Conservation (phyloP, 2,888 invertebrate species). For the Apamea monoglypha region DNA sequence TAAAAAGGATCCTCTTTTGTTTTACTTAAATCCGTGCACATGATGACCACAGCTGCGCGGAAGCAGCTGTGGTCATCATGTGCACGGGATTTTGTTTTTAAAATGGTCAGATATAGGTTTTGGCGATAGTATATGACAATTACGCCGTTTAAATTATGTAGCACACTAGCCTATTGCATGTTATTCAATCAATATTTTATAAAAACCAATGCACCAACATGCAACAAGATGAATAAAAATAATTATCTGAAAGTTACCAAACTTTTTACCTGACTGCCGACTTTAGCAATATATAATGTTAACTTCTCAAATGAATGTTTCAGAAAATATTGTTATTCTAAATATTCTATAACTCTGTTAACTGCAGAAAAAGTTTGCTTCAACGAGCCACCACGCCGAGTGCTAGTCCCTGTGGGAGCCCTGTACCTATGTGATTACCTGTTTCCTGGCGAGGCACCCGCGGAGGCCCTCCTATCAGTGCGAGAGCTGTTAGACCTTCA, state of each 20-base stretch:
- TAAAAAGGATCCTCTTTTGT: too few species aligned
- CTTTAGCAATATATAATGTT: background rate
- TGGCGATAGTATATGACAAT: too few species aligned
- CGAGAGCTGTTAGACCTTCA: slow-evolving; percentile 95
- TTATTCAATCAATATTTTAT: background rate
- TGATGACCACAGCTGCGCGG: too few species aligned
- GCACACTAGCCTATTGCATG: background rate
- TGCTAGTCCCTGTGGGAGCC: slow-evolving; percentile 92
- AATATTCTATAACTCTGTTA: background rate
- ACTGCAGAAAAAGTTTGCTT: slow-evolving; percentile 93
- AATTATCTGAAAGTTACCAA: background rate
- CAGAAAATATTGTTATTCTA: background rate
- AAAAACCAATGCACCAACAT: too few species aligned
- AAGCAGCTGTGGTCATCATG: too few species aligned
- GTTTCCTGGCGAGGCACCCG: slow-evolving; percentile 96
- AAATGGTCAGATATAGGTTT: too few species aligned
- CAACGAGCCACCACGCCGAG: slow-evolving; percentile 97
- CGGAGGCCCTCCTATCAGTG: slow-evolving; percentile 95
- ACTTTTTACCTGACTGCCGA: background rate
- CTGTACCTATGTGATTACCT: slow-evolving; percentile 96
- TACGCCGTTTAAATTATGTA: too few species aligned
- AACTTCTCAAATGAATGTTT: background rate
- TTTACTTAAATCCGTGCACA: too few species aligned
- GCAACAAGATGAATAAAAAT: background rate
- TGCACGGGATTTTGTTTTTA: too few species aligned